A percentile compares a stretch with the other conserved stretches of the same genome.
Conservation (phyloP, 1,140 invertebrate genomes). For the Drosophila malerkotliana region DNA sequence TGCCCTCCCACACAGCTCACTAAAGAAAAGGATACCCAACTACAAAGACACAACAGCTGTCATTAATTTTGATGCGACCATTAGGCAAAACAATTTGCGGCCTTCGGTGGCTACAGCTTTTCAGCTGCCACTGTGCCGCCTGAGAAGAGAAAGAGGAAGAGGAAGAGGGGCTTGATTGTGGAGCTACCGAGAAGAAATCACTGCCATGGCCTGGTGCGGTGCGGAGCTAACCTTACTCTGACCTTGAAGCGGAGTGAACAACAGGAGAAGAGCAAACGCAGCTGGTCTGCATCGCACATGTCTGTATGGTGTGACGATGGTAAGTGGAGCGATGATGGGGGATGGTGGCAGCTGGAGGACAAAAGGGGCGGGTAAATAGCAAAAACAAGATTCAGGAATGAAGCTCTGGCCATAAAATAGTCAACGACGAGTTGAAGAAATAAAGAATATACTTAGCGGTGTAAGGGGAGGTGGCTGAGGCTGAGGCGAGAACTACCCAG, state of each 20-base stretch:
- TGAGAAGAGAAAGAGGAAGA: constrained; percentile 2
- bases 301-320: not conserved
- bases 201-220: constrained; percentile 65
- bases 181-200: constrained; percentile 49
- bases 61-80: constrained; percentile 41
- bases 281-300: constrained; percentile 42
- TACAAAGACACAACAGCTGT: constrained; percentile 22
- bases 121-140: constrained; percentile 18
- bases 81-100: constrained; percentile 54
- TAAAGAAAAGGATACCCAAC: constrained; percentile 50
- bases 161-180: not conserved
- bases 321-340: constrained; percentile 6
- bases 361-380: constrained; percentile 44
- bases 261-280: constrained; percentile 39
- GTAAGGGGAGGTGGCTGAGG: constrained; percentile 14
- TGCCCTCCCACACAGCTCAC: constrained; percentile 15
- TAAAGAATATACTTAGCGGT: constrained; percentile 5
- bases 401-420: constrained; percentile 46
- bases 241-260: constrained; percentile 73
- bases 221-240: constrained; percentile 73
- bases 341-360: not conserved
- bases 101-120: constrained; percentile 24
- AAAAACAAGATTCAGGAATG: constrained; percentile 51
- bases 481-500: constrained; percentile 45
- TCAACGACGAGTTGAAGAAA: constrained; percentile 36